These are phyloP conservation scores for Cancer borealis DNA, from an alignment of 2,888 invertebrate species.

Conservation along the genomic window DNA sequence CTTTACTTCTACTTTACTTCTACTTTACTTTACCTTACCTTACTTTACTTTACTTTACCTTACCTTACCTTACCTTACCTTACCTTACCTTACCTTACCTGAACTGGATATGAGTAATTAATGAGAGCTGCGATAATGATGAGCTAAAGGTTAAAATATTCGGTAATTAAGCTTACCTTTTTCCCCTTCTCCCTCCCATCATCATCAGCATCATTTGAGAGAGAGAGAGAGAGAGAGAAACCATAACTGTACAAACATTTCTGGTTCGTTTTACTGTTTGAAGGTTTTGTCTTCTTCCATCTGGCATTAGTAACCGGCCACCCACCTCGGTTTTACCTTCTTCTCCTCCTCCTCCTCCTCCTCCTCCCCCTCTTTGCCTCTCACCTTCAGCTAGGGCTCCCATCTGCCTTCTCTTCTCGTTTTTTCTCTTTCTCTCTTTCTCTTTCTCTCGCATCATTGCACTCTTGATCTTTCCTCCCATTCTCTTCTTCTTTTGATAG, in stretches of 20 bases:
- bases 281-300: neutral
- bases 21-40: too few relatives aligned
- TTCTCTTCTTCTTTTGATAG: too few relatives aligned
- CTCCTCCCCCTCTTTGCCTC: neutral
- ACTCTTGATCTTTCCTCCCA: too few relatives aligned
- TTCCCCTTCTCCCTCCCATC: neutral
- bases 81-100: too few relatives aligned
- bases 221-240: neutral
- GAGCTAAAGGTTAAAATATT: conserved; percentile 5
- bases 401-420: neutral
- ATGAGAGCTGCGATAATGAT: neutral
- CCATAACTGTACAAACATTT: neutral
- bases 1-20: too few relatives aligned
- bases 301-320: neutral
- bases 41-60: too few relatives aligned
- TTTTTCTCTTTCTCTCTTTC: neutral
- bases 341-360: neutral
- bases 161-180: neutral
- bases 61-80: too few relatives aligned
- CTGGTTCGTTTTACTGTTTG: neutral
- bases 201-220: neutral
- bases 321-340: conserved; percentile 42
- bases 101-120: neutral
- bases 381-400: neutral
- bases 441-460: neutral